Base-by-base conservation (phyloP, 2,113 vertebrate genomes). In the Petrocephalus microphthalmus region DNA sequence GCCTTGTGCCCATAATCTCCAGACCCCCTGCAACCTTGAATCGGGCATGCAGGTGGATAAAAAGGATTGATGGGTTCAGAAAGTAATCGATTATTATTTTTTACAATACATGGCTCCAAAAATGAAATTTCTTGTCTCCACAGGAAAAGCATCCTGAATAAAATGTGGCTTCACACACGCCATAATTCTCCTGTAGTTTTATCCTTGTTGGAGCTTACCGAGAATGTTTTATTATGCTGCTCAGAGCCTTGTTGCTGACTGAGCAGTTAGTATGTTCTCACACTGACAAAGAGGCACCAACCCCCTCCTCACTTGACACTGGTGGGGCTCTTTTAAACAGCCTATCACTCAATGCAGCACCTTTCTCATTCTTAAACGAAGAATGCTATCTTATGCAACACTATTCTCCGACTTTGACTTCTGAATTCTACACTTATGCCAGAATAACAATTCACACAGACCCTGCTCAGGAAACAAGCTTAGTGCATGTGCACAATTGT, bases 231-330 rank as follows among this genome's bases (percentile, higher is more conserved):
- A 90, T 78, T 64, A 56, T 87, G 22, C 53, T 74, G 84, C 53
- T 17, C 4, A 20, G 54, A 83, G 86, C 88, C 84, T 88, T 88
- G 87, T 86, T 90, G 88, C 87, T 90, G 90, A 90, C 84, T 87
- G 53, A 49, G 82, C 89, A 87, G 54, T 49, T 47, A 47, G 37
- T 83, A 83, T 83, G 42, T 49, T n/a, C 78, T 49, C 42, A 15
- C 37, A 45, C 78, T 47, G 45, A 47, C 45, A 49, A 64, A 64
- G n/a, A 64, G n/a, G 60, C n/a, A 3, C 57, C 57, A n/a, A 3
- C 60, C n/a, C 60, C 60, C 56, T 42, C 56, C n/a, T n/a, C 83
- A 56, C 56, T 20, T 87, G 78, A 82, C 85, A 84, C 87, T 64
- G 87, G 86, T 87, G 87, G 64, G 45, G 87, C 60, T 56, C 84